Conservation (phyloP, 2,113 vertebrate species). For the Anolis sagrei region DNA sequence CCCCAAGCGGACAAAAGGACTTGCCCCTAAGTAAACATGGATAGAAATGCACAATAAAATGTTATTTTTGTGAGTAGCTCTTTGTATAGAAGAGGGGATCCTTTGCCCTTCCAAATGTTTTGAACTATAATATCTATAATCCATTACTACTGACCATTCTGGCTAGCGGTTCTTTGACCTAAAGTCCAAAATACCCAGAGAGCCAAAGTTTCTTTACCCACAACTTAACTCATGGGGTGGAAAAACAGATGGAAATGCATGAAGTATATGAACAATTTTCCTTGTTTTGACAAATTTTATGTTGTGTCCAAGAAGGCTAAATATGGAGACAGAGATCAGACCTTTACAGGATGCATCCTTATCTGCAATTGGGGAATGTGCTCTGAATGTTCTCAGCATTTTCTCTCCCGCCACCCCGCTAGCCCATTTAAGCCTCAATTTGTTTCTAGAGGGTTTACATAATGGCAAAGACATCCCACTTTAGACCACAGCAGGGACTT, state of each 20-base stretch:
- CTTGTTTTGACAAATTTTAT: neutral
- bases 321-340: conserved; percentile 14
- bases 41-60: no score
- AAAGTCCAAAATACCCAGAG: no score
- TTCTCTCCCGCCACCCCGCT: neutral
- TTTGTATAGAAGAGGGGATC: no score
- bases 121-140: no score
- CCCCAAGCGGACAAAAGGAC: no score
- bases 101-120: no score
- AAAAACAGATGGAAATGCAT: neutral
- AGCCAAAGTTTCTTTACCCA: no score
- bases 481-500: conserved; percentile 3
- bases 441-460: conserved; percentile 23
- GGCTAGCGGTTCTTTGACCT: neutral
- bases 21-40: no score
- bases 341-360: conserved; percentile 37
- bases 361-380: conserved; percentile 30
- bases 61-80: no score
- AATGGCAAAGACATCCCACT: conserved; percentile 44
- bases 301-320: conserved; percentile 13
- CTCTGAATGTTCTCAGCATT: conserved; percentile 43
- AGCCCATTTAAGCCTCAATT: conserved; percentile 16
- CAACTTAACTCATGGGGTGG: neutral
- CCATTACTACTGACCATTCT: neutral
- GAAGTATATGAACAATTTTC: neutral